Evolutionary conservation across 2,797 vertebrate species (phyloP).

Genomic region (Gallinago nigripennis): DNA sequence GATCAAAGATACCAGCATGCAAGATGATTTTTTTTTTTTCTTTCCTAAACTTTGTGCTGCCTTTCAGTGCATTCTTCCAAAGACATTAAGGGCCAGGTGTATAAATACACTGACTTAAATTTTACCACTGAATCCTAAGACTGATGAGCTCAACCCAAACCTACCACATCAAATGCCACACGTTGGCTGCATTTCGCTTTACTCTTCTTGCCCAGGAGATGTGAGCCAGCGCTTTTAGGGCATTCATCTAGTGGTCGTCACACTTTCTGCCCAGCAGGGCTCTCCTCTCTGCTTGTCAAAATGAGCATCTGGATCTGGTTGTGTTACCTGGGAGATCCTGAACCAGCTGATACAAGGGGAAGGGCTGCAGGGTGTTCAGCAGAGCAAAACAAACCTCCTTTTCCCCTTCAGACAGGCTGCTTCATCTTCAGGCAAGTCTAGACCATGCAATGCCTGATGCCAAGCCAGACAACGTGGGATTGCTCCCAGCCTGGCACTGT

Average conservation of each 20-base stretch:
- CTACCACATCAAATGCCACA: background rate
- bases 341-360: background rate
- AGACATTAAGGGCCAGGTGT: background rate
- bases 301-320: background rate
- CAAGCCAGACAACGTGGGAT: accelerated
- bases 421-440: background rate
- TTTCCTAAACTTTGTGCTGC: background rate
- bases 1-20: background rate
- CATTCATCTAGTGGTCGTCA: background rate
- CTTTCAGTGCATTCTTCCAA: background rate
- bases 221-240: background rate
- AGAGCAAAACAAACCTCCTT: background rate
- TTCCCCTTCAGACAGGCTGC: background rate
- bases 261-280: background rate
- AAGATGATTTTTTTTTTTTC: background rate
- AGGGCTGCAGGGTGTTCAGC: background rate
- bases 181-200: background rate
- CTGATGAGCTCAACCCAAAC: background rate
- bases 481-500: background rate
- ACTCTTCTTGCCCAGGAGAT: background rate
- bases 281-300: background rate
- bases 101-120: background rate
- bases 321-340: background rate
- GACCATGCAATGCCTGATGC: background rate
- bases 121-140: background rate